Base-by-base conservation (phyloP, 2,797 vertebrate species). In the Rhyacichthys aspro region DNA sequence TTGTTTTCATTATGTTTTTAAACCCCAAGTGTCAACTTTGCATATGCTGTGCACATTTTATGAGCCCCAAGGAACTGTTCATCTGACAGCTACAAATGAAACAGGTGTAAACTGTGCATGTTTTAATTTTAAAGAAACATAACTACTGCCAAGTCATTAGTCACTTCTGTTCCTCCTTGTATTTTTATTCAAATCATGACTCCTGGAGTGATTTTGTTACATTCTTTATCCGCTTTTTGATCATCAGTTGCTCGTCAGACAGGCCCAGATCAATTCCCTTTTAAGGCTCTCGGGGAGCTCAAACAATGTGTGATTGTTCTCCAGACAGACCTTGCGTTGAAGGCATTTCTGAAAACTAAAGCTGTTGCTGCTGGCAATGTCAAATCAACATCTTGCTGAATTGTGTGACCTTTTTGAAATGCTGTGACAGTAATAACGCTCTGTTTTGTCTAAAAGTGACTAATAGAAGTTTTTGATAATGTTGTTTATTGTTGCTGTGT, bases 381-480 rank as follows among this genome's bases (percentile, higher is more conserved):
- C 66, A 68, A 44, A 67, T 78, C 69, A 64, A 72, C 79, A 68
- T 61, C 63, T 75, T 56, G 50, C 43, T 44, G 34, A 67, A 69
- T 69, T 28, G 1, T 65, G 50, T 70, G 64, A 67, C 55, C 15
- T 64, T 23, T 80, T 74, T 74, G 67, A 81, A 79, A 79, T 80
- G 80, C 68, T 86, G 63, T 83, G 77, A 83, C 71, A 72, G 63
- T 78, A 68, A 76, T 55, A 62, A 78, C 78, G 32, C 49, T 72
- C 38, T 82, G 60, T 82, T 78, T 79, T 84, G 44, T 67, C 55
- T 73, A 47, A 81, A 66, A 81, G 70, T 86, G 54, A 52, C 72
- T 56, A 49, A 43, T 67, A 63, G 63, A 43, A 64, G 18, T 53
- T 41, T 41, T 41, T 75, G 33, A 63, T 84, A 41, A 72, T 79